Base-by-base conservation (phyloP, 2,113 vertebrate genomes). In the Anolis carolinensis region DNA sequence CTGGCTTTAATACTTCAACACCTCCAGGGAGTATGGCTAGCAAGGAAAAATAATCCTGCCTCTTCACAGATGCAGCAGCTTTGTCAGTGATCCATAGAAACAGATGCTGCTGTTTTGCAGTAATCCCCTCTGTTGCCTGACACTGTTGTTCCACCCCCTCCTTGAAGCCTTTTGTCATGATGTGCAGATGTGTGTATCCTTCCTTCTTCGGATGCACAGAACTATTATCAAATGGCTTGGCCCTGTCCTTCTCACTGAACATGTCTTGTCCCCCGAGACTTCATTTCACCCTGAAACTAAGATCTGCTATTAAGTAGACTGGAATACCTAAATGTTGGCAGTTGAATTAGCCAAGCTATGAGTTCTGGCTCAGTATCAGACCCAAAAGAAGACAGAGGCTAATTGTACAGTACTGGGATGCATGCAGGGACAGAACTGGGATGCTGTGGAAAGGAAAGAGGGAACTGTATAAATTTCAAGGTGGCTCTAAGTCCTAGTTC, bases 31-130 rank as follows among this genome's bases (percentile, higher is more conserved):
- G 2, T 0, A 0, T 44, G 36, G 81, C 77, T 74, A 10, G 87
- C 71, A 1, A 90, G 87, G 13, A 48, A 87, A 87, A 70, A 78
- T 74, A 84, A 90, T 87, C 84, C 85, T 67, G 25, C 88, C 83
- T 90, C 83, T 90, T 27, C 76, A 23, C 62, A 16, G 71, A 74
- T 52, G 20, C 2, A 4, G 34, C 0, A 0, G 70, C 90, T 86
- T 89, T 90, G 81, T 90, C 88, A 90, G 86, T 91, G 93, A 93
- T 90, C 88, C 87, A 86, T 52, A 84, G 81, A 90, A 90, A 44
- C 83, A 82, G 62, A 92, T 90, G 87, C 89, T 82, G 84, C 83
- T 0, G 21, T 79, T 91, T 79, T 89, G 83, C 87, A 86, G 79
- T 87, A 89, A 92, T 89, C 34, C 81, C 39, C 34, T 81, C 86